Percentiles rank a stretch among this genome's conserved stretches.
These are phyloP conservation scores for Moxostoma hubbsi DNA, from an alignment of 2,797 vertebrate species.

Conservation along the genomic window DNA sequence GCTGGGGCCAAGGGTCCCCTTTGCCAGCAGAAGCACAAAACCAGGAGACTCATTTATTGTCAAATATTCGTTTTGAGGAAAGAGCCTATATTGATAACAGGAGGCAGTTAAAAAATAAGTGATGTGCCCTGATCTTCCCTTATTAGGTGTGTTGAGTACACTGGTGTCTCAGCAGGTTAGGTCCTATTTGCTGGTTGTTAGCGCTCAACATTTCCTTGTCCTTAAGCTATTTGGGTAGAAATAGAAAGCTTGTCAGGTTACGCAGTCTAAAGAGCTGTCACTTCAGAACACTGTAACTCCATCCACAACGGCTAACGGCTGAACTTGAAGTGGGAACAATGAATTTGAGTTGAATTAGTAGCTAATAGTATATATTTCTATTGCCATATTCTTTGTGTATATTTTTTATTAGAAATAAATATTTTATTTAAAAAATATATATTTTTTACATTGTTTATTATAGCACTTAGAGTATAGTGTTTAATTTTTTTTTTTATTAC, in stretches of 20 bases:
- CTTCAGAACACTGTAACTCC: constrained; percentile 66
- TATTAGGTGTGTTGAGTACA: constrained; percentile 60
- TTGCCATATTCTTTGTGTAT: background rate
- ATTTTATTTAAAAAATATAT: no score
- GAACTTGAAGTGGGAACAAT: constrained; percentile 44
- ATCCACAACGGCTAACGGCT: constrained; percentile 58
- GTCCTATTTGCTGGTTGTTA: constrained; percentile 63
- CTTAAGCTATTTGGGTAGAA: constrained; percentile 67
- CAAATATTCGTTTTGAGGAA: constrained; percentile 40
- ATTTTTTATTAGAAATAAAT: no score
- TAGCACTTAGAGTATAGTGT: background rate
- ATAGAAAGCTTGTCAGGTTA: constrained; percentile 65
- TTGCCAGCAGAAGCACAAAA: constrained; percentile 68
- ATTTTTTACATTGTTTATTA: background rate
- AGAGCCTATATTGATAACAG: constrained; percentile 67
- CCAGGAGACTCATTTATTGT: constrained; percentile 52
- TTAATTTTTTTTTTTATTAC: no score
- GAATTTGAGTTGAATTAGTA: constrained; percentile 42
- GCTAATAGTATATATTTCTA: constrained; percentile 42
- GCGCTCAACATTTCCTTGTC: constrained; percentile 60
- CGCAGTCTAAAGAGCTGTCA: constrained; percentile 61
- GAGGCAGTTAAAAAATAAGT: constrained; percentile 65
- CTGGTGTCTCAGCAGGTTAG: constrained; percentile 57
- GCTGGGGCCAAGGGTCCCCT: constrained; percentile 65
- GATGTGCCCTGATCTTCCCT: constrained; percentile 45